Conservation (phyloP, 2,113 vertebrate genomes). For the Myxocyprinus asiaticus region DNA sequence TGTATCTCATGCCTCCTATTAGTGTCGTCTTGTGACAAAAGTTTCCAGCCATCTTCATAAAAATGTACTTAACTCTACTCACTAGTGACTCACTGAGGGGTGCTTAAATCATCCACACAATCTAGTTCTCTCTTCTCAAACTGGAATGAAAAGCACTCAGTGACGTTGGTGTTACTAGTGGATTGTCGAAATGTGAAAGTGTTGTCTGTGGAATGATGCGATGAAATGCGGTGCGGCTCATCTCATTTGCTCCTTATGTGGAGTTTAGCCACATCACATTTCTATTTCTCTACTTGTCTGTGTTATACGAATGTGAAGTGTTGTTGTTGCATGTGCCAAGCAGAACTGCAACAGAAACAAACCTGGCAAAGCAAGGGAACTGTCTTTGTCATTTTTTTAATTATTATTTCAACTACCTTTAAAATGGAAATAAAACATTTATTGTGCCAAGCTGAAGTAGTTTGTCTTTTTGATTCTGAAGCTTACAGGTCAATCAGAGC, state of each 20-base stretch:
- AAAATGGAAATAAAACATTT: conserved; percentile 25
- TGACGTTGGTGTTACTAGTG: background rate
- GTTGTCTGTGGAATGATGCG: background rate
- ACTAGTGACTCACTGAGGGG: background rate
- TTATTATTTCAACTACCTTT: background rate
- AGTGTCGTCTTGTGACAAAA: conserved; percentile 42
- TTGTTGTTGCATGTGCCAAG: background rate
- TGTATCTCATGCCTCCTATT: conserved; percentile 48
- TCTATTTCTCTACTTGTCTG: background rate
- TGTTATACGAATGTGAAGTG: background rate
- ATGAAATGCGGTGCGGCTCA: background rate
- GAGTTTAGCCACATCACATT: background rate
- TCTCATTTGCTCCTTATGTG: background rate
- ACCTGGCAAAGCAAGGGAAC: background rate
- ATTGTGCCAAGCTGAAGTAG: background rate
- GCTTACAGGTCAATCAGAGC: no score
- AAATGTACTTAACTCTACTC: background rate
- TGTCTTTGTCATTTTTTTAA: background rate
- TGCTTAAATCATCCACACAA: background rate
- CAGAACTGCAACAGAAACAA: background rate
- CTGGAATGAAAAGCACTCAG: background rate
- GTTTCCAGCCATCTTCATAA: background rate
- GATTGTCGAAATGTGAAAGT: background rate
- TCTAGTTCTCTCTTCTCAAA: background rate
- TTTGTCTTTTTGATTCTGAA: no score